A percentile compares a stretch with the other conserved stretches of the same genome.
Evolutionary conservation across 2,113 vertebrate genomes (phyloP).

Genomic region (Zootoca vivipara): DNA sequence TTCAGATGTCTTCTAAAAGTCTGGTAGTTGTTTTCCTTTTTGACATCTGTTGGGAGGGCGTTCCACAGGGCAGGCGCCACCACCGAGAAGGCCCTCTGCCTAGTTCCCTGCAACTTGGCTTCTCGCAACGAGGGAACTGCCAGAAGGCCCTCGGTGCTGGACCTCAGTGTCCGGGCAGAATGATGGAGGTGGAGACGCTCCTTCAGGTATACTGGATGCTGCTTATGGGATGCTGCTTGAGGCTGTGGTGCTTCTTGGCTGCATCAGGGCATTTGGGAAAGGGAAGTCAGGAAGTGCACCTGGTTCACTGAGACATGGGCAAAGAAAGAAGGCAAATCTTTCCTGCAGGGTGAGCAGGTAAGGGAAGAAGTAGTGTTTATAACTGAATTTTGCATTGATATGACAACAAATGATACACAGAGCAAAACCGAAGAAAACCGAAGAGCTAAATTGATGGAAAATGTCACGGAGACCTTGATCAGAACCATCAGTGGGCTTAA

Average conservation of each 20-base stretch:
- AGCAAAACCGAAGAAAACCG: background rate
- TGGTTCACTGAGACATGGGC: background rate
- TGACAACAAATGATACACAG: background rate
- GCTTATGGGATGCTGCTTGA: background rate
- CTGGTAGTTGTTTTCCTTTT: too few relatives aligned
- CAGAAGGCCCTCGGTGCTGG: too few relatives aligned
- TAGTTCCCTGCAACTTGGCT: too few relatives aligned
- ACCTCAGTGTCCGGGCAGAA: too few relatives aligned
- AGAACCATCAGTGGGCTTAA: background rate
- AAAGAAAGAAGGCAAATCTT: background rate
- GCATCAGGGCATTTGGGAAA: background rate
- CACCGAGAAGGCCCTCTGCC: too few relatives aligned
- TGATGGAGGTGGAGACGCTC: too few relatives aligned
- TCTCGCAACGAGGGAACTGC: too few relatives aligned
- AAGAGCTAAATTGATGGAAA: background rate
- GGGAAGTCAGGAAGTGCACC: background rate
- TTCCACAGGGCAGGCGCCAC: too few relatives aligned
- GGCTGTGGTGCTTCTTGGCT: background rate
- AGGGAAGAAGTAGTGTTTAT: background rate
- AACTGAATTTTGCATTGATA: background rate
- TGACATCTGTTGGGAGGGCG: too few relatives aligned
- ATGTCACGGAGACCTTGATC: background rate
- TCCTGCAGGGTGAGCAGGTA: too few relatives aligned
- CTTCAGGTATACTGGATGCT: too few relatives aligned
- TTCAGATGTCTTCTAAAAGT: too few relatives aligned